Evolutionary conservation across 2,888 invertebrate genomes (phyloP).

Genomic region (Ametastegia equiseti): DNA sequence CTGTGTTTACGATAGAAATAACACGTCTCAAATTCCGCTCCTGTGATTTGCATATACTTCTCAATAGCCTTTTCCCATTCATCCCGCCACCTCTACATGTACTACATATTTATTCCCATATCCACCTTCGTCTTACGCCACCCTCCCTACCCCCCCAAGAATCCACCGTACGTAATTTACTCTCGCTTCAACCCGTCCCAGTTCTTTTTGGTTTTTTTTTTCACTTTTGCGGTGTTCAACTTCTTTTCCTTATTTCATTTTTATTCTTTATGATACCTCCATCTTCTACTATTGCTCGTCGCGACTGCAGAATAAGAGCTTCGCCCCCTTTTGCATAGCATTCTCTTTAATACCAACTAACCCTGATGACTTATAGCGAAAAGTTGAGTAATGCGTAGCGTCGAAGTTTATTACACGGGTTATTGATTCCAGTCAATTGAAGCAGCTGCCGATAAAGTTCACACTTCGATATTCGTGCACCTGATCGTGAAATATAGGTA

Average conservation of each 20-base stretch:
- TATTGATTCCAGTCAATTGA: conserved; percentile 21
- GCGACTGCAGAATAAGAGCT: background rate
- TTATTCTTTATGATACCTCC: background rate
- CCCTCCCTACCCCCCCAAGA: conserved; percentile 42
- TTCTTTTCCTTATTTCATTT: background rate
- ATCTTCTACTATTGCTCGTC: background rate
- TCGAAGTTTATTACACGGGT: background rate
- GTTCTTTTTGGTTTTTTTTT: conserved; percentile 35
- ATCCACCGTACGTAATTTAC: conserved; percentile 48
- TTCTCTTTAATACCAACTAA: conserved; percentile 9
- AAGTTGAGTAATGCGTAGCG: conserved; percentile 17
- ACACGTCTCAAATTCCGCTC: conserved; percentile 27
- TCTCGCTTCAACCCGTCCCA: conserved; percentile 17
- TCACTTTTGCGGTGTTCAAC: background rate
- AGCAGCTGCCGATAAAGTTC: conserved; percentile 14
- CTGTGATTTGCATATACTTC: conserved; percentile 24
- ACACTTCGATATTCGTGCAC: conserved; percentile 20
- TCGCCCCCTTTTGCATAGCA: background rate
- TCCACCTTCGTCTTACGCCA: background rate
- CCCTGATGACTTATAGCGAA: background rate
- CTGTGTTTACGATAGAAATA: conserved; percentile 41
- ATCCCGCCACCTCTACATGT: background rate
- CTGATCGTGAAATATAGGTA: background rate
- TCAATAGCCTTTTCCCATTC: conserved; percentile 37
- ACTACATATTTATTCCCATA: background rate